These are phyloP conservation scores for Conger conger DNA, from an alignment of 2,113 vertebrate genomes.

Conservation along the genomic window DNA sequence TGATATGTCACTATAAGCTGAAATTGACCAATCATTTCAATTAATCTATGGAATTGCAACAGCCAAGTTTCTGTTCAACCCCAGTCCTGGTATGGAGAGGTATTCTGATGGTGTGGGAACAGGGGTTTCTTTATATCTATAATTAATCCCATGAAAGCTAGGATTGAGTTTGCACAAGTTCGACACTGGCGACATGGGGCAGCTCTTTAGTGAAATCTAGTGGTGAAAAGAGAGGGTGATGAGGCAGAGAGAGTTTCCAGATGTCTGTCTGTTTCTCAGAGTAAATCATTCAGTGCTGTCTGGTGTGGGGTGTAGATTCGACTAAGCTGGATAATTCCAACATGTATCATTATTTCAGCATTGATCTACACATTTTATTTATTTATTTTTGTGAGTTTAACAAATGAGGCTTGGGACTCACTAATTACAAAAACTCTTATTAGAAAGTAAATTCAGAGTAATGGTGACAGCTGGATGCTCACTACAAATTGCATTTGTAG, in stretches of 20 bases:
- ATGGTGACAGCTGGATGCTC: conserved; percentile 46
- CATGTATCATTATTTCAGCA: conserved; percentile 16
- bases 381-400: conserved; percentile 40
- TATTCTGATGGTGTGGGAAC: background rate
- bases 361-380: conserved; percentile 28
- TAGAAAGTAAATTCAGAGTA: conserved; percentile 50
- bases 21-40: conserved; percentile 56
- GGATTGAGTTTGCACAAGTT: background rate
- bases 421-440: conserved; percentile 46
- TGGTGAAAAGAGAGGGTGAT: background rate
- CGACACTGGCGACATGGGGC: background rate
- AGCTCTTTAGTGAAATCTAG: conserved; percentile 19
- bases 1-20: background rate
- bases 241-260: background rate
- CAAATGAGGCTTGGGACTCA: conserved; percentile 42
- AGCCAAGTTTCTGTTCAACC: conserved; percentile 39
- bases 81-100: background rate
- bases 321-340: conserved; percentile 9
- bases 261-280: background rate
- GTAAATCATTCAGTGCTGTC: background rate
- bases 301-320: conserved; percentile 12
- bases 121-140: background rate
- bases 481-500: conserved; percentile 47
- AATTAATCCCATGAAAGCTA: background rate
- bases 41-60: conserved; percentile 56